These are phyloP conservation scores for Rhinolophus ferrumequinum DNA, from an alignment of 2,113 vertebrate species.

Conservation along the genomic window DNA sequence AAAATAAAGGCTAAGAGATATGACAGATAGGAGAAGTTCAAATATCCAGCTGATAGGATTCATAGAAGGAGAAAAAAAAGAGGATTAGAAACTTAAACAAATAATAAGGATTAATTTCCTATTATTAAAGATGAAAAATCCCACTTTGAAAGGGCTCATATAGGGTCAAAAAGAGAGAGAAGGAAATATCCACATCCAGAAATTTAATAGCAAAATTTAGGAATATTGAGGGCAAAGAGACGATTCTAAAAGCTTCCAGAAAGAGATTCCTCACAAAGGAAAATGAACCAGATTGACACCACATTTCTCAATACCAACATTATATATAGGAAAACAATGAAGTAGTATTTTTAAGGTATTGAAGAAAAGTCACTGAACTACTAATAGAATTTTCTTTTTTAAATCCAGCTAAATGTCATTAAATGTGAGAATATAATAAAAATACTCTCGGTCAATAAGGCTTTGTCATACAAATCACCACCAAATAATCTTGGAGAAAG, in stretches of 20 bases:
- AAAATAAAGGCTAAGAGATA: neutral
- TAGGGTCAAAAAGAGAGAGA: neutral
- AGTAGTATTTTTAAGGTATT: neutral
- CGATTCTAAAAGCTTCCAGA: neutral
- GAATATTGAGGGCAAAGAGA: neutral
- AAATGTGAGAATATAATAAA: neutral
- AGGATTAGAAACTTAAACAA: neutral
- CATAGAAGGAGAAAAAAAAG: neutral
- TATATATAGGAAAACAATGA: neutral
- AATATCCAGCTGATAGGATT: neutral
- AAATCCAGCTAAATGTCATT: neutral
- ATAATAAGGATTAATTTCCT: neutral
- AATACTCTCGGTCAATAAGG: neutral
- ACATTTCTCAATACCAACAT: neutral
- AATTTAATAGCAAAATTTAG: neutral
- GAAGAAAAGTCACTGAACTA: neutral
- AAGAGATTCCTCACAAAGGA: neutral
- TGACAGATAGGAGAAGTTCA: neutral
- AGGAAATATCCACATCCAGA: neutral
- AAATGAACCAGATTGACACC: neutral
- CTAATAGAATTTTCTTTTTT: neutral
- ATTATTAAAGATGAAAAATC: neutral
- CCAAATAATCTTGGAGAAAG: neutral
- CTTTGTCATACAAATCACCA: neutral
- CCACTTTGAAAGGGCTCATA: neutral